phyloP scores from a whole-genome alignment of 2,797 vertebrate genomes.

The Gorsachius magnificus region DNA sequence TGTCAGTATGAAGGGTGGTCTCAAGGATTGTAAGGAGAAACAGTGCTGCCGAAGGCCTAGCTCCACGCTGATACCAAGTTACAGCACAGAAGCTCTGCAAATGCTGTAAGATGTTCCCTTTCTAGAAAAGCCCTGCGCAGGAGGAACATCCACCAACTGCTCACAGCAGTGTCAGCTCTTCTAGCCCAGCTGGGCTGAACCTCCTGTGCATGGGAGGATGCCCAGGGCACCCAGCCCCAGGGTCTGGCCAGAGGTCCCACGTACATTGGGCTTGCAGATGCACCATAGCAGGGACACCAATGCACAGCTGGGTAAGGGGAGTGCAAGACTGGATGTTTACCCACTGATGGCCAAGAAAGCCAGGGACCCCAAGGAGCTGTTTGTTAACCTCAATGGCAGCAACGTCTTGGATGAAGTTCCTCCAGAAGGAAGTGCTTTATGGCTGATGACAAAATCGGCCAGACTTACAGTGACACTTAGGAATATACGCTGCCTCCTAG shows the following conservation, averaged over 20 bases:
- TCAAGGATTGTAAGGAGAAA: neutral
- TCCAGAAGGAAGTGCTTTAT: neutral
- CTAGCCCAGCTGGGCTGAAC: neutral
- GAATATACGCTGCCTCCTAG: neutral
- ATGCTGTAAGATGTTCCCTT: neutral
- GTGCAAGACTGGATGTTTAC: neutral
- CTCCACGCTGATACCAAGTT: neutral
- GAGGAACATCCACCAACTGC: neutral
- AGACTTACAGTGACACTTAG: neutral
- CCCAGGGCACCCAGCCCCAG: neutral
- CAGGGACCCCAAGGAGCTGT: neutral
- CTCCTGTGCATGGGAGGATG: neutral
- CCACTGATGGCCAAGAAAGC: neutral
- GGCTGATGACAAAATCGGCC: neutral
- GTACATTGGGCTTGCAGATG: neutral
- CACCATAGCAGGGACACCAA: neutral
- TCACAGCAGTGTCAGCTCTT: neutral
- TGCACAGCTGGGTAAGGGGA: neutral
- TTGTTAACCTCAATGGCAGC: neutral
- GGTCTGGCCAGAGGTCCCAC: neutral
- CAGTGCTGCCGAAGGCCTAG: neutral
- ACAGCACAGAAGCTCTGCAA: neutral
- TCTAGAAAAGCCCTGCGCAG: neutral
- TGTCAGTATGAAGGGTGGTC: neutral
- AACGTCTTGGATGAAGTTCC: neutral